phyloP scores from a whole-genome alignment of 2,113 vertebrate genomes.

The Plecturocebus donacophilus region DNA sequence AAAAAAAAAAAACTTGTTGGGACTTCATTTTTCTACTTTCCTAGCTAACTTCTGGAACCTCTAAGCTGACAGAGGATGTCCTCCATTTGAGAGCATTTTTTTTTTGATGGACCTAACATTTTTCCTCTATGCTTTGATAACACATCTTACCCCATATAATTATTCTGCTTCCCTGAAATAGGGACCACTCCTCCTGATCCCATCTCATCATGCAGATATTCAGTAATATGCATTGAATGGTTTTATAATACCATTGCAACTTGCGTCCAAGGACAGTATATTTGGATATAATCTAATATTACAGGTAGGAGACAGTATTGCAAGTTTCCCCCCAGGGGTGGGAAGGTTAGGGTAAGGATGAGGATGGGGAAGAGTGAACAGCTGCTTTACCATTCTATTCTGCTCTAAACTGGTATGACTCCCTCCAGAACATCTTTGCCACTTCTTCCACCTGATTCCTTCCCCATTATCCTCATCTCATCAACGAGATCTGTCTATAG shows the following conservation, averaged over 20 bases:
- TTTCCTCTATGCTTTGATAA: background rate
- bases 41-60: background rate
- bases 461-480: background rate
- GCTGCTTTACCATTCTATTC: background rate
- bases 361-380: background rate
- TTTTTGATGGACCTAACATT: background rate
- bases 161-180: background rate
- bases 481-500: background rate
- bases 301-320: background rate
- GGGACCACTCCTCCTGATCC: background rate
- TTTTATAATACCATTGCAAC: background rate
- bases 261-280: background rate
- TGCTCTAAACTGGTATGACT: background rate
- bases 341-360: no score
- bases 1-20: no score
- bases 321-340: background rate
- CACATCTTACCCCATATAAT: background rate
- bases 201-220: background rate
- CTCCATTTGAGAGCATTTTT: background rate
- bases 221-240: background rate
- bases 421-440: background rate
- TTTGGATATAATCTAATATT: background rate
- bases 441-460: background rate
- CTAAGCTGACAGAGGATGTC: background rate
- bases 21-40: background rate